These are phyloP conservation scores for Acomys russatus DNA, from an alignment of 2,797 vertebrate species.

Conservation along the genomic window DNA sequence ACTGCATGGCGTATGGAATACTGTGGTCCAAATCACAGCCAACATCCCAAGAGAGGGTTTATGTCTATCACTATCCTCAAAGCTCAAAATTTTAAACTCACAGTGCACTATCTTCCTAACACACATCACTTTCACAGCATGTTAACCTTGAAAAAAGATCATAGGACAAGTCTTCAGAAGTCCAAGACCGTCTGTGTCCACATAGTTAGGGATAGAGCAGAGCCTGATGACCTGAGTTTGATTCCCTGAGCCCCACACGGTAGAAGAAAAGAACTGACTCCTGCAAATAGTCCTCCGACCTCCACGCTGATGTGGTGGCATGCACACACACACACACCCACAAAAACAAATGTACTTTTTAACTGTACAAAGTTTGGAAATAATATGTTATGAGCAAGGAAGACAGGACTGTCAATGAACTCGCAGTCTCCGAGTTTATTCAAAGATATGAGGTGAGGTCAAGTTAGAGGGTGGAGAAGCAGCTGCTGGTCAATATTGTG, in stretches of 20 bases:
- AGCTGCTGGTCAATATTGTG: not conserved
- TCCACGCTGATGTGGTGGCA: no score
- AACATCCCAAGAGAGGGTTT: not conserved
- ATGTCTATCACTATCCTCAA: not conserved
- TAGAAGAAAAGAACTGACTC: not conserved
- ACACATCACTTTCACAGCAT: not conserved
- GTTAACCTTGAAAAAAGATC: not conserved
- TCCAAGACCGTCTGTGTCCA: not conserved
- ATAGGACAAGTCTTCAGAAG: not conserved
- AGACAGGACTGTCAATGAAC: not conserved
- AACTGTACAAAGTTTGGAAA: not conserved
- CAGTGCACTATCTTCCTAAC: not conserved
- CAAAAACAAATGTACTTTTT: not conserved
- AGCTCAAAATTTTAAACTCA: not conserved
- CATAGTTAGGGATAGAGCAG: no score
- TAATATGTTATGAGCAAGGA: slow-evolving; percentile 14
- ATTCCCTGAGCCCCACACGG: no score
- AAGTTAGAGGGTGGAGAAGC: not conserved
- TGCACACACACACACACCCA: not conserved
- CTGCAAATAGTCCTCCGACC: not conserved
- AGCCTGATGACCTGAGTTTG: not conserved
- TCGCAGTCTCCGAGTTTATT: not conserved
- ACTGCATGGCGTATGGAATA: not conserved
- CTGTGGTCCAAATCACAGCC: not conserved
- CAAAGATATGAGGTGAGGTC: not conserved